These are phyloP conservation scores for Acleris holmiana DNA, from an alignment of 2,888 invertebrate species.

Conservation along the genomic window DNA sequence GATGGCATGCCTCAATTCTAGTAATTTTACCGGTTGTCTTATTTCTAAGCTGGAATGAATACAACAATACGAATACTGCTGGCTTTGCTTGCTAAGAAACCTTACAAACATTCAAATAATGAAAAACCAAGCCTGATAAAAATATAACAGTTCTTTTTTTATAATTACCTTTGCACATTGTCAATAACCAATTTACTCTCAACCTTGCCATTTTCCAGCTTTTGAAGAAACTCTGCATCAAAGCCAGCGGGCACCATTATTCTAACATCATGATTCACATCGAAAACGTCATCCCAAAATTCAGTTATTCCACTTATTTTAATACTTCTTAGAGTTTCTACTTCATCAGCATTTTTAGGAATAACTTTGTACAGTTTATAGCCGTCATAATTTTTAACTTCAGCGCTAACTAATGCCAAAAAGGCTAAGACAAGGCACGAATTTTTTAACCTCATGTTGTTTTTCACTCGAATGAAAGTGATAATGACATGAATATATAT, in stretches of 20 bases:
- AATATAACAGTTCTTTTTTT: not conserved
- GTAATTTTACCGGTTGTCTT: no score
- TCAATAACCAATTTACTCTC: slow-evolving; percentile 53
- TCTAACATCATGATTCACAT: slow-evolving; percentile 61
- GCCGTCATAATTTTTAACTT: slow-evolving; percentile 74
- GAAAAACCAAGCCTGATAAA: no score
- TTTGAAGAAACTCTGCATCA: slow-evolving; percentile 48
- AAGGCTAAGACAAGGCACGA: slow-evolving; percentile 43
- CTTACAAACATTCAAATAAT: no score
- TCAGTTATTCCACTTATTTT: slow-evolving; percentile 63
- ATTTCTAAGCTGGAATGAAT: no score
- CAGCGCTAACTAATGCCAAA: slow-evolving; percentile 41
- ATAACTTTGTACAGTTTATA: slow-evolving; percentile 84
- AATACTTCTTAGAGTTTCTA: slow-evolving; percentile 72
- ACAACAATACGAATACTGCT: no score
- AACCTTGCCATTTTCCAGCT: slow-evolving; percentile 45
- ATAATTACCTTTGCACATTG: slow-evolving; percentile 64
- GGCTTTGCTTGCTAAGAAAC: no score
- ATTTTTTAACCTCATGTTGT: slow-evolving; percentile 55
- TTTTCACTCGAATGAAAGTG: slow-evolving; percentile 28
- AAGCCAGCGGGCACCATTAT: slow-evolving; percentile 63
- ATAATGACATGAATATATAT: slow-evolving; percentile 4
- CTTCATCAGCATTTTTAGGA: slow-evolving; percentile 74
- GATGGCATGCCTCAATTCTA: no score
- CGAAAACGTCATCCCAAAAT: slow-evolving; percentile 66